Evolutionary conservation across 2,888 invertebrate genomes (phyloP).

Genomic region (Nemotelus pantherinus): DNA sequence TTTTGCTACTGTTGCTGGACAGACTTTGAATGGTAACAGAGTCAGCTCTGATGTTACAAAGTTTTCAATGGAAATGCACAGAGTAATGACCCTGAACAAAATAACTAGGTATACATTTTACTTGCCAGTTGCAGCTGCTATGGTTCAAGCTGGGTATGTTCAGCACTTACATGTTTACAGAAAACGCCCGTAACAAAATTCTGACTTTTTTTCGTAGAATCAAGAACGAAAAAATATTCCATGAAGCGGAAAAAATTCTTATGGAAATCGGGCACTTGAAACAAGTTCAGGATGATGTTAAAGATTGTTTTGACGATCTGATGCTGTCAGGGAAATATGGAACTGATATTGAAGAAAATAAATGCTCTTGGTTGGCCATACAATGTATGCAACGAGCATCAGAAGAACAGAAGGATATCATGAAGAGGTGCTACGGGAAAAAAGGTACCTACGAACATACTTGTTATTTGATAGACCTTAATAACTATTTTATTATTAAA

Average conservation of each 20-base stretch:
- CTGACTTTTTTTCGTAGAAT: conserved; percentile 55
- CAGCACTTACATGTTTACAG: conserved; percentile 57
- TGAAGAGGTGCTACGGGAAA: conserved; percentile 81
- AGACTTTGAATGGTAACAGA: too few species aligned
- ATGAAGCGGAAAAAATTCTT: conserved; percentile 85
- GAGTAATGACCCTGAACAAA: conserved; percentile 66
- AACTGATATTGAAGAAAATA: conserved; percentile 93
- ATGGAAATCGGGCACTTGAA: conserved; percentile 94
- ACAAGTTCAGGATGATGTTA: conserved; percentile 83
- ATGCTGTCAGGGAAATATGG: conserved; percentile 88
- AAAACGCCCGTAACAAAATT: conserved; percentile 50
- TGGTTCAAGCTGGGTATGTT: conserved; percentile 79
- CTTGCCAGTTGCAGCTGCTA: conserved; percentile 87
- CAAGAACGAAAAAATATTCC: conserved; percentile 81
- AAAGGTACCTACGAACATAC: conserved; percentile 57
- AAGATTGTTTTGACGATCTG: conserved; percentile 89
- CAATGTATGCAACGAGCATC: conserved; percentile 84
- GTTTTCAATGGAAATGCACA: too few species aligned
- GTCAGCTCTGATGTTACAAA: too few species aligned
- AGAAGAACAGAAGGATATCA: conserved; percentile 74
- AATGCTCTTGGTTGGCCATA: conserved; percentile 95
- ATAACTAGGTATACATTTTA: conserved; percentile 94
- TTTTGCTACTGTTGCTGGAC: too few species aligned
- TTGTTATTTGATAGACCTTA: too few species aligned
- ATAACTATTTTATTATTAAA: too few species aligned